Conservation (phyloP, 2,797 vertebrate species). For the Chrosomus eos region DNA sequence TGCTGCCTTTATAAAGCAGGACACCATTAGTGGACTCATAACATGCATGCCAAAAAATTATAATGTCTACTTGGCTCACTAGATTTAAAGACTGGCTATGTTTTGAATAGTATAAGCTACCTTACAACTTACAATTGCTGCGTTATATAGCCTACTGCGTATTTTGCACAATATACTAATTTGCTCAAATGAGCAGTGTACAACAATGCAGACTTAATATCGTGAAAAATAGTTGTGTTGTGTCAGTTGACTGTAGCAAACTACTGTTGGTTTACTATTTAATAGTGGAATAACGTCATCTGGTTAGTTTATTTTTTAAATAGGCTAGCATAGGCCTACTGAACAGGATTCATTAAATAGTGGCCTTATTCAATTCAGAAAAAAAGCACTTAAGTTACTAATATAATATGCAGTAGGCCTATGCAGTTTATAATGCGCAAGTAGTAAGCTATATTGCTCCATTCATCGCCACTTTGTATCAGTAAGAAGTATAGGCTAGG, state of each 20-base stretch:
- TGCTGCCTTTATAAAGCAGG: neutral
- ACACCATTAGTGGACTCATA: neutral
- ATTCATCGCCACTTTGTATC: neutral
- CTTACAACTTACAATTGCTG: neutral
- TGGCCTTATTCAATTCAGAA: neutral
- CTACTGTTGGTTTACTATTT: neutral
- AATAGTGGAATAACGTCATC: neutral
- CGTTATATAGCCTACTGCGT: neutral
- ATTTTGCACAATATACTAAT: neutral
- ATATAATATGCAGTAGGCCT: neutral
- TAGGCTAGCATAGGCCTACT: too few relatives aligned
- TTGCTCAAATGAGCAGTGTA: neutral
- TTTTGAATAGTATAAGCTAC: neutral
- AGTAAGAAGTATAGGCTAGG: too few relatives aligned
- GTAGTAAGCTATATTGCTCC: neutral
- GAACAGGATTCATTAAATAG: neutral
- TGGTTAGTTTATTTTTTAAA: neutral
- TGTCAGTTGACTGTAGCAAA: neutral
- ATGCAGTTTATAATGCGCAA: neutral
- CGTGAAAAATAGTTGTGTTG: too few relatives aligned
- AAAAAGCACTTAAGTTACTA: neutral
- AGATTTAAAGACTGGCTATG: neutral
- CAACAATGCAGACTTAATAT: neutral
- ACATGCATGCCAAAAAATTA: neutral
- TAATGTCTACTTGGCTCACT: neutral